A percentile compares a stretch with the other conserved stretches of the same genome.
These are phyloP conservation scores for Lycia hirtaria DNA, from an alignment of 2,888 invertebrate genomes.

Conservation along the genomic window DNA sequence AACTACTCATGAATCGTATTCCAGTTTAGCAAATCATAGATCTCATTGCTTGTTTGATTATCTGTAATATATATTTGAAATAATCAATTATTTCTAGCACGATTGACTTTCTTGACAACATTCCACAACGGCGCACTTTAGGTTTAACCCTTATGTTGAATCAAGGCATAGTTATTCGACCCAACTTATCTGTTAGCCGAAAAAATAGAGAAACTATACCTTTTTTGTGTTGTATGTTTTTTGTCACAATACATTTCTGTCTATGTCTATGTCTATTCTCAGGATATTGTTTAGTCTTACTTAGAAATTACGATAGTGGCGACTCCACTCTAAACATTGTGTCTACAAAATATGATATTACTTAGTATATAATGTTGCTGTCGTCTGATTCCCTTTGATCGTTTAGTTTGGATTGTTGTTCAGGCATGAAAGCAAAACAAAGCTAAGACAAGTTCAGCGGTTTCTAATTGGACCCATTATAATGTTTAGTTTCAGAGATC, in stretches of 20 bases:
- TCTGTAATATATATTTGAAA: too few relatives aligned
- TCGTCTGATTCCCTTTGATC: conserved; percentile 6
- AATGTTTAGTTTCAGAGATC: not conserved
- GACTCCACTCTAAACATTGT: not conserved
- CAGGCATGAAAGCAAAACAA: not conserved
- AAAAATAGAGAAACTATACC: not conserved
- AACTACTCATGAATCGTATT: too few relatives aligned
- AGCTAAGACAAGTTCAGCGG: not conserved
- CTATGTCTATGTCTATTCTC: too few relatives aligned
- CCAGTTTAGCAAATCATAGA: too few relatives aligned
- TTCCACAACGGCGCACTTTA: too few relatives aligned
- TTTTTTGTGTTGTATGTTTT: too few relatives aligned
- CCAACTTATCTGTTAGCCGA: not conserved
- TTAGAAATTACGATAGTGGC: not conserved
- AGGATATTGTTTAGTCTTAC: too few relatives aligned
- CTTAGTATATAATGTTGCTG: not conserved
- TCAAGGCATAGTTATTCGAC: not conserved
- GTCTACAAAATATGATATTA: not conserved
- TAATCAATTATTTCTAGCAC: too few relatives aligned
- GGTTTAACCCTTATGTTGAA: not conserved
- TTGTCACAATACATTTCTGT: too few relatives aligned
- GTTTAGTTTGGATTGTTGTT: conserved; percentile 2
- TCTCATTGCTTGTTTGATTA: too few relatives aligned
- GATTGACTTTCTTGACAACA: too few relatives aligned
- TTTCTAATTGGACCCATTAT: not conserved